phyloP scores from a whole-genome alignment of 2,113 vertebrate genomes.

The Poecilia latipinna region DNA sequence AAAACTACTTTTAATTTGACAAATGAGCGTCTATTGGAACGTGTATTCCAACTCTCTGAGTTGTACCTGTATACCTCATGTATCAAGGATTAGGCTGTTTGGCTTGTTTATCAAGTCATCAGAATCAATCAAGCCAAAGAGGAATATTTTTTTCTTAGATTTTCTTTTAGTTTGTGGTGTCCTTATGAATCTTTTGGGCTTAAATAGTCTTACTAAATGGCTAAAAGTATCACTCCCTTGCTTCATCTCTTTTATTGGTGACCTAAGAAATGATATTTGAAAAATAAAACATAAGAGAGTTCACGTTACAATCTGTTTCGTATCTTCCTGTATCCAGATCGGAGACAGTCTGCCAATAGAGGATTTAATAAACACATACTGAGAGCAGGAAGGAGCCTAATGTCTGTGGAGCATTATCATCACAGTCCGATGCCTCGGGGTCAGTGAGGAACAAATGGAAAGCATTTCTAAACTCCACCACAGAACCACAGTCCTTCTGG shows the following conservation, averaged over 20 bases:
- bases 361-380: constrained; percentile 10
- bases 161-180: background rate
- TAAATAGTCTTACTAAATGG: background rate
- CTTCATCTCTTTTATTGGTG: background rate
- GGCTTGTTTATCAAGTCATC: no score
- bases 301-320: constrained; percentile 3
- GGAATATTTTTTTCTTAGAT: no score
- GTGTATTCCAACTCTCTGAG: no score
- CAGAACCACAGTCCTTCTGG: constrained; percentile 32
- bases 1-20: no score
- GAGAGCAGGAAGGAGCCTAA: constrained; percentile 15
- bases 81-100: no score
- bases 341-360: constrained; percentile 7
- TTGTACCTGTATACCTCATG: no score
- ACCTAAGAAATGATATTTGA: constrained; percentile 5
- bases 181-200: background rate
- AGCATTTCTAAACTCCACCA: constrained; percentile 42
- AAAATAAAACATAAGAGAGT: constrained; percentile 19
- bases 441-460: constrained; percentile 53
- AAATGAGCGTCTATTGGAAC: no score
- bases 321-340: constrained; percentile 8
- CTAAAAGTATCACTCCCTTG: constrained; percentile 8
- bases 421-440: constrained; percentile 25
- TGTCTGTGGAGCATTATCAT: constrained; percentile 33
- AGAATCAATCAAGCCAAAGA: no score